Evolutionary conservation across 2,797 vertebrate species (phyloP).

Genomic region (Synanceia verrucosa): DNA sequence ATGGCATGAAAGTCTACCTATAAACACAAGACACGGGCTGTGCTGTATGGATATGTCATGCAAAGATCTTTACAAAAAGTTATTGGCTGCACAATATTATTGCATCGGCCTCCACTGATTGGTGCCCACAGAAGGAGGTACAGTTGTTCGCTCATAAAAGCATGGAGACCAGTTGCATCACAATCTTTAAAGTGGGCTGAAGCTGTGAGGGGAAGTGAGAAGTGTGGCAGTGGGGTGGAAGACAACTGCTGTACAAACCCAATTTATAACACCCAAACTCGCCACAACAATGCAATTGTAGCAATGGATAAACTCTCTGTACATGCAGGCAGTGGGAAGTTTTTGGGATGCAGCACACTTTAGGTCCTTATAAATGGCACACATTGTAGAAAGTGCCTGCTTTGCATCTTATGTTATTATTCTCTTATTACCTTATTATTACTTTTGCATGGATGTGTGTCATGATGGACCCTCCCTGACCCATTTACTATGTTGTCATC

Average conservation of each 20-base stretch:
- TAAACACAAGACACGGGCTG: too few species aligned
- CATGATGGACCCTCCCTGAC: slow-evolving; percentile 73
- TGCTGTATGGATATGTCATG: too few species aligned
- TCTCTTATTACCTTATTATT: slow-evolving; percentile 38
- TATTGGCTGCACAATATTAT: too few species aligned
- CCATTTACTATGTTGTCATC: slow-evolving; percentile 76
- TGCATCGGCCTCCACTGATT: too few species aligned
- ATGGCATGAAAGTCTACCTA: too few species aligned
- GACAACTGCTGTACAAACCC: slow-evolving; percentile 16
- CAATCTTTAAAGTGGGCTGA: slow-evolving; percentile 31
- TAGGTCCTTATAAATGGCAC: neutral
- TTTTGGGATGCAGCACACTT: neutral
- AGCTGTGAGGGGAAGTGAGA: slow-evolving; percentile 41
- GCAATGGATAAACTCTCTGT: slow-evolving; percentile 6
- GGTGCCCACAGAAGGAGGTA: too few species aligned
- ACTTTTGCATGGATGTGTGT: slow-evolving; percentile 27
- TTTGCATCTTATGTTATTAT: too few species aligned
- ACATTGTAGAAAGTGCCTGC: neutral
- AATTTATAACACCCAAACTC: slow-evolving; percentile 11
- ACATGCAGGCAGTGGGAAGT: neutral
- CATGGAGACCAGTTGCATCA: slow-evolving; percentile 3
- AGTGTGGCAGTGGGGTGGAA: slow-evolving; percentile 10
- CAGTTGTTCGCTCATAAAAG: too few species aligned
- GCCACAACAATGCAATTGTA: slow-evolving; percentile 26
- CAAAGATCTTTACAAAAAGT: too few species aligned